A percentile compares a stretch with the other conserved stretches of the same genome.
Conservation (phyloP, 1,140 invertebrate species). For the Trichonephila clavipes region DNA sequence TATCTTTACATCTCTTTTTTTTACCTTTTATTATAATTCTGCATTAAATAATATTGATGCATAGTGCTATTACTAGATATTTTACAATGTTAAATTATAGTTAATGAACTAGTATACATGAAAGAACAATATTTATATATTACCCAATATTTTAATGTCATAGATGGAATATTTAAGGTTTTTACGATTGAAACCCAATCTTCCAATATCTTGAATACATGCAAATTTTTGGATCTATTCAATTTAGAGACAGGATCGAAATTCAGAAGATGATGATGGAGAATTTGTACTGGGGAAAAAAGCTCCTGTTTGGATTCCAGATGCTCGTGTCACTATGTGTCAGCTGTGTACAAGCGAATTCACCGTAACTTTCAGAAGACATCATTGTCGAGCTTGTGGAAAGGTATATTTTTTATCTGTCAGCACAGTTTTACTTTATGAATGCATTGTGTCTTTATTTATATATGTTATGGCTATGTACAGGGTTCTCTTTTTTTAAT, state of each 20-base stretch:
- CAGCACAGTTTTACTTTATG: constrained; percentile 21
- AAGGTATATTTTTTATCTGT: constrained; percentile 83
- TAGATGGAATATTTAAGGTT: background rate
- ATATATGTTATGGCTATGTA: constrained; percentile 50
- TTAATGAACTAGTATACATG: too few species aligned
- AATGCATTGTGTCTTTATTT: constrained; percentile 56
- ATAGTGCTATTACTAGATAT: too few species aligned
- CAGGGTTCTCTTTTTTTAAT: background rate
- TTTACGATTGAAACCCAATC: too few species aligned
- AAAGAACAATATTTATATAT: too few species aligned
- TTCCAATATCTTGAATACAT: background rate
- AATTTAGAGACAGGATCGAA: constrained; percentile 48
- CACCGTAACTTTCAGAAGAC: constrained; percentile 87
- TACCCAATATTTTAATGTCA: too few species aligned
- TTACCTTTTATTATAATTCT: too few species aligned
- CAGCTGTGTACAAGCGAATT: constrained; percentile 88
- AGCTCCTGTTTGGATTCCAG: constrained; percentile 87
- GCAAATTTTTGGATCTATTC: background rate
- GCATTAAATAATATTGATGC: too few species aligned
- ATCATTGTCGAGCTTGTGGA: constrained; percentile 89
- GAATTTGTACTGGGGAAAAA: constrained; percentile 78
- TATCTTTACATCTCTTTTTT: too few species aligned
- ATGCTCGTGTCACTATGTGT: constrained; percentile 87
- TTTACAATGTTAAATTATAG: too few species aligned
- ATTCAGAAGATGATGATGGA: constrained; percentile 55